A percentile compares a stretch with the other conserved stretches of the same genome.
Conservation (phyloP, 2,113 vertebrate genomes). For the Aleadryas rufinucha region DNA sequence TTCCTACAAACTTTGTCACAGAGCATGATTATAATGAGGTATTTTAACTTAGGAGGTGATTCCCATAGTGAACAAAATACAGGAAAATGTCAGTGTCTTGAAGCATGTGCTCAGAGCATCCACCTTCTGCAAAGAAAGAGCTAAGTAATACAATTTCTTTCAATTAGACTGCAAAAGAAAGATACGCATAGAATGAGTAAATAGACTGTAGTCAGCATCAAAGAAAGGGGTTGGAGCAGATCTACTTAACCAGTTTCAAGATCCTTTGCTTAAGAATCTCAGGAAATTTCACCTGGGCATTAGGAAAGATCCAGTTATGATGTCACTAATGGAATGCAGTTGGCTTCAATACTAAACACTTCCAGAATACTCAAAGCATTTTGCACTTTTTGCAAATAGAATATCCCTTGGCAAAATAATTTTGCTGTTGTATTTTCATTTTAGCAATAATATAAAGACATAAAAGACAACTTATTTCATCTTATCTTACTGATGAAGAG, state of each 20-base stretch:
- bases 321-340: neutral
- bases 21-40: neutral
- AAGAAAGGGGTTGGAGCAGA: neutral
- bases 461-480: neutral
- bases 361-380: neutral
- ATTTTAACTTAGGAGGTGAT: slow-evolving; percentile 25
- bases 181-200: slow-evolving; percentile 11
- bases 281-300: neutral
- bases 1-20: neutral
- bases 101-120: neutral
- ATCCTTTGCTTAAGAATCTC: neutral
- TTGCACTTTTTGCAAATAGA: neutral
- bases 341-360: neutral
- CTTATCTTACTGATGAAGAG: neutral
- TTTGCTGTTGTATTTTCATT: neutral
- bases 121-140: neutral
- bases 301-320: neutral
- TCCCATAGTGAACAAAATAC: neutral
- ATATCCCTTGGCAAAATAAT: neutral
- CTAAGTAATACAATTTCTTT: slow-evolving; percentile 8
- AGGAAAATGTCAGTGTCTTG: neutral
- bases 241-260: neutral
- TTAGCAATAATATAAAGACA: neutral
- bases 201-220: neutral
- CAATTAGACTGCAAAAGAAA: slow-evolving; percentile 21